Evolutionary conservation across 2,797 vertebrate species (phyloP).

Genomic region (Melanogrammus aeglefinus): DNA sequence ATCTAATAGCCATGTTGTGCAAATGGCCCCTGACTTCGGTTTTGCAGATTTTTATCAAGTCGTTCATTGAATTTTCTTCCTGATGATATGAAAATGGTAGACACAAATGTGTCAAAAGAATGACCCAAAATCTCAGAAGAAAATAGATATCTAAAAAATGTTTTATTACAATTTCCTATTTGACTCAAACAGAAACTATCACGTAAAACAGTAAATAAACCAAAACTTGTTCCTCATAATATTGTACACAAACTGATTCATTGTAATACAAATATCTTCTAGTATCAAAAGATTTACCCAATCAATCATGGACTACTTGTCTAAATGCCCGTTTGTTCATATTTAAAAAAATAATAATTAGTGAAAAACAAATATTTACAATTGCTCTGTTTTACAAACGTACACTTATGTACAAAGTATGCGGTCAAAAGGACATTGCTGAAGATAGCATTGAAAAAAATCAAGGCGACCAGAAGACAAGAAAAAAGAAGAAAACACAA

Average conservation of each 20-base stretch:
- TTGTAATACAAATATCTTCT: slow-evolving; percentile 38
- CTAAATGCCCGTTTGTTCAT: slow-evolving; percentile 68
- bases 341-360: slow-evolving; percentile 63
- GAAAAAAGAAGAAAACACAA: neutral
- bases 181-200: slow-evolving; percentile 54
- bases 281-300: slow-evolving; percentile 65
- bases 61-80: neutral
- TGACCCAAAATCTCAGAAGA: neutral
- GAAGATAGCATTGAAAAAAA: neutral
- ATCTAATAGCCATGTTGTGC: neutral
- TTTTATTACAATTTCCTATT: slow-evolving; percentile 39
- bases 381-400: slow-evolving; percentile 49
- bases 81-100: neutral
- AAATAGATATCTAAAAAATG: slow-evolving; percentile 3
- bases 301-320: slow-evolving; percentile 47
- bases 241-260: slow-evolving; percentile 50
- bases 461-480: neutral
- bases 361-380: slow-evolving; percentile 84
- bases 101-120: neutral
- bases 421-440: neutral
- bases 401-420: slow-evolving; percentile 66
- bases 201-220: slow-evolving; percentile 49
- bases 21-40: neutral
- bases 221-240: slow-evolving; percentile 51
- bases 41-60: neutral